Evolutionary conservation across 2,888 invertebrate genomes (phyloP).

Genomic region (Podotricha telesiphe): DNA sequence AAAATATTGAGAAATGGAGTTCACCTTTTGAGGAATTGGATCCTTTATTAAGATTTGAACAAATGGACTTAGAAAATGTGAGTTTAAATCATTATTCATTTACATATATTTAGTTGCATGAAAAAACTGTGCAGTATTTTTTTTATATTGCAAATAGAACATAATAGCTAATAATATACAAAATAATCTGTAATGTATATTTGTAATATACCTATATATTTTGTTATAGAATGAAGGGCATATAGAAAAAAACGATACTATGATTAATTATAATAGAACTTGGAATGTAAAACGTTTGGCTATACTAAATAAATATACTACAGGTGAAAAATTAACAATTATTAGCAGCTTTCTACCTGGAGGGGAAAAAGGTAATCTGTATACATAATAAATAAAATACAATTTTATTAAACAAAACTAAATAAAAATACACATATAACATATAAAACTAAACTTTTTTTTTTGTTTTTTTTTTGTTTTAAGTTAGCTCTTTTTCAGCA

Average conservation of each 20-base stretch:
- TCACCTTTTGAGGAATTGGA: slow-evolving; percentile 74
- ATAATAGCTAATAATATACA: too few species aligned
- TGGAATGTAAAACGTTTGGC: slow-evolving; percentile 90
- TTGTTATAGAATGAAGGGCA: slow-evolving; percentile 55
- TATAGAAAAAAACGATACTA: slow-evolving; percentile 54
- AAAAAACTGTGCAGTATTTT: too few species aligned
- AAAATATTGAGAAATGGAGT: slow-evolving; percentile 74
- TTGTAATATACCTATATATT: neutral
- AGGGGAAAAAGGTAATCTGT: slow-evolving; percentile 88
- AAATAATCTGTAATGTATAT: neutral
- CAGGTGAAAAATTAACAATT: slow-evolving; percentile 95
- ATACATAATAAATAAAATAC: slow-evolving; percentile 16
- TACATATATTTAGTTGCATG: too few species aligned
- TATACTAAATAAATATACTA: slow-evolving; percentile 96
- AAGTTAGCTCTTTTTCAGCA: slow-evolving; percentile 85
- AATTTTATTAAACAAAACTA: too few species aligned
- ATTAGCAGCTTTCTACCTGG: slow-evolving; percentile 93
- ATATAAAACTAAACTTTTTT: slow-evolving; percentile 40
- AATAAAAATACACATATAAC: too few species aligned
- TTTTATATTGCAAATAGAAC: too few species aligned
- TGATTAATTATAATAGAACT: slow-evolving; percentile 85
- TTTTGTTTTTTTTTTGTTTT: slow-evolving; percentile 63
- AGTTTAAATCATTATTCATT: slow-evolving; percentile 2
- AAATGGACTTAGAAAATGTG: slow-evolving; percentile 67
- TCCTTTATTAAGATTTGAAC: slow-evolving; percentile 73